Conservation (phyloP, 2,888 invertebrate genomes). For the Cactoblastis cactorum region DNA sequence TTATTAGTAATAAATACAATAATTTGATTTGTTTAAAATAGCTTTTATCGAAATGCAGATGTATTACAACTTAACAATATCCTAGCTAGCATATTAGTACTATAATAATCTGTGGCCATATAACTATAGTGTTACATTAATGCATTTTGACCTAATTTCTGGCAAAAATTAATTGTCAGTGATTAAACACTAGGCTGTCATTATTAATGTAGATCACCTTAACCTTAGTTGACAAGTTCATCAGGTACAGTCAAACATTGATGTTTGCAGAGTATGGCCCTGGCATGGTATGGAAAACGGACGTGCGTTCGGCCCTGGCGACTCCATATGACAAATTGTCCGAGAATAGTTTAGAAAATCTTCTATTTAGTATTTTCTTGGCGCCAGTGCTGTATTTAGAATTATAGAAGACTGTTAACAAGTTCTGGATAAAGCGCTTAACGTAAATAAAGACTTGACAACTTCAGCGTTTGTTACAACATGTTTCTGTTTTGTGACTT, state of each 20-base stretch:
- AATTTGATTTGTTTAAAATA: not conserved
- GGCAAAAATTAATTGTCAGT: not conserved
- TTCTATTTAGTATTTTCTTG: conserved; percentile 30
- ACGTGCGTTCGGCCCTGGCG: conserved; percentile 19
- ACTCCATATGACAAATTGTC: conserved; percentile 36
- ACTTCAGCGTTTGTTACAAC: not conserved
- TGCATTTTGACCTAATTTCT: no score
- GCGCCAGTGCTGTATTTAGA: conserved; percentile 11
- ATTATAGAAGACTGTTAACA: not conserved
- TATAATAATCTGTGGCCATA: no score
- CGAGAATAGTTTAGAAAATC: conserved; percentile 38
- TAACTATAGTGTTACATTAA: no score
- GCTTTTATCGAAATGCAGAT: not conserved
- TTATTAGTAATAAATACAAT: no score
- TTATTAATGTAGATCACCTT: conserved; percentile 11
- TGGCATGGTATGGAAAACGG: conserved; percentile 12
- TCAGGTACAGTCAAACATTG: conserved; percentile 14
- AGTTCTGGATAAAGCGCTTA: not conserved
- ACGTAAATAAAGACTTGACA: conserved; percentile 1
- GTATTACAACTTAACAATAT: not conserved
- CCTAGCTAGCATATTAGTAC: no score
- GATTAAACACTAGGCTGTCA: not conserved
- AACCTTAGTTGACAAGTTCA: conserved; percentile 1
- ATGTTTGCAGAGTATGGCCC: conserved; percentile 21
- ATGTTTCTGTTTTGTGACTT: not conserved